Conservation (phyloP, 2,888 invertebrate genomes). For the Phymatocera aterrima region DNA sequence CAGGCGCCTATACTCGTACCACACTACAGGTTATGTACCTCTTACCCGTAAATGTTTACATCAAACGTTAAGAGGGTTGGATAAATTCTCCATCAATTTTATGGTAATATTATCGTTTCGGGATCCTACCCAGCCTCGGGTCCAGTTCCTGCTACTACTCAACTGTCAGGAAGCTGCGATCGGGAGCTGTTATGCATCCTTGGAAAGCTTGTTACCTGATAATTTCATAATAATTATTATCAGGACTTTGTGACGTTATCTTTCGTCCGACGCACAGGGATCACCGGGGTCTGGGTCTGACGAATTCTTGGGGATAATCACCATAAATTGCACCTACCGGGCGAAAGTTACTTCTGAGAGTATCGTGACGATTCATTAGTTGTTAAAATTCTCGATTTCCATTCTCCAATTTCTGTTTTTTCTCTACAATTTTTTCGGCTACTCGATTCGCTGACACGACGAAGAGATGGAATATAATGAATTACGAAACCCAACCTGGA, state of each 20-base stretch:
- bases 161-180: neutral
- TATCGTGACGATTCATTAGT: neutral
- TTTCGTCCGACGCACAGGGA: neutral
- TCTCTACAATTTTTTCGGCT: neutral
- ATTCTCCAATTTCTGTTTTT: no score
- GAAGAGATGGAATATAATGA: neutral
- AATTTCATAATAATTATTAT: neutral
- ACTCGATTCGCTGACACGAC: neutral
- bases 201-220: neutral
- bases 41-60: neutral
- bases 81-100: slow-evolving; percentile 22
- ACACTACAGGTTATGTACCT: no score
- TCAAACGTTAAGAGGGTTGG: neutral
- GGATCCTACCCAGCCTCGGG: neutral
- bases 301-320: neutral
- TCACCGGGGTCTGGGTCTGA: neutral
- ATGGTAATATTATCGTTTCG: neutral
- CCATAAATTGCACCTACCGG: no score
- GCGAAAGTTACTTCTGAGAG: no score
- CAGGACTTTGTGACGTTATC: neutral
- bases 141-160: neutral
- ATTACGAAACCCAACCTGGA: neutral
- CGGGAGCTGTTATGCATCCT: neutral
- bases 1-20: no score
- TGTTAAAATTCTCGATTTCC: neutral